Base-by-base conservation (phyloP, 2,888 invertebrate species). In the Cryptus viduatorius region DNA sequence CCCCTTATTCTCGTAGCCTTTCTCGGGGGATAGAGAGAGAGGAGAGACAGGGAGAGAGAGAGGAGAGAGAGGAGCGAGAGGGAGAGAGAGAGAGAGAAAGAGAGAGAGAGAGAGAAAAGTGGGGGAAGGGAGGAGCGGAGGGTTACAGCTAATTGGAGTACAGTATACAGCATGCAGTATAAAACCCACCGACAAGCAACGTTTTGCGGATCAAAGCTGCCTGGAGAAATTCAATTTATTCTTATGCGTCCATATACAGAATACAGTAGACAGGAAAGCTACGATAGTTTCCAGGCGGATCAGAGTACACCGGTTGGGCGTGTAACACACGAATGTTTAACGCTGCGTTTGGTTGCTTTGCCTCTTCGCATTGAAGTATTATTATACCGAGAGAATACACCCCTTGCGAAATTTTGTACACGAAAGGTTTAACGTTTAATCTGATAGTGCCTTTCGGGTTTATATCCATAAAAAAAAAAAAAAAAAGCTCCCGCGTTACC, bases 141-240 rank as follows among this genome's bases (percentile, higher is more conserved):
- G 31, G 16, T 29, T 48, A 48, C 16, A 48, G 24, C 75, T 75
- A 75, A 75, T 75, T 75, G 65, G 31, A 14, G 75, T 50, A 16
- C 37, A 7, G 19, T 65, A 12, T 19, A 19, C 37, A 65, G 37
- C 8, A 64, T 44, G 24, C 24, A 56, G 71, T 19, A n/a, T 46
- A 61, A 44, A 73, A 61, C 14, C 29, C 24, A 53, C 29, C 46
- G n/a, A 24, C 29, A 46, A 61, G 46, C 44, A 68, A 31, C 72
- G 42, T 50, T 73, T 78, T 73, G 50, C 73, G 65, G 71, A 59
- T 83, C 79, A 80, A 83, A 79, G 83, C 76, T 67, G 16, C 69
- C 59, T 19, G n/a, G 37, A 14, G 61, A 72, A 79, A 79, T 83
- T 79, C 76, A 76, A 83, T 80, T 80, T 59, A 44, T 65, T 80